Base-by-base conservation (phyloP, 2,797 vertebrate species). In the Peromyscus melanophrys region DNA sequence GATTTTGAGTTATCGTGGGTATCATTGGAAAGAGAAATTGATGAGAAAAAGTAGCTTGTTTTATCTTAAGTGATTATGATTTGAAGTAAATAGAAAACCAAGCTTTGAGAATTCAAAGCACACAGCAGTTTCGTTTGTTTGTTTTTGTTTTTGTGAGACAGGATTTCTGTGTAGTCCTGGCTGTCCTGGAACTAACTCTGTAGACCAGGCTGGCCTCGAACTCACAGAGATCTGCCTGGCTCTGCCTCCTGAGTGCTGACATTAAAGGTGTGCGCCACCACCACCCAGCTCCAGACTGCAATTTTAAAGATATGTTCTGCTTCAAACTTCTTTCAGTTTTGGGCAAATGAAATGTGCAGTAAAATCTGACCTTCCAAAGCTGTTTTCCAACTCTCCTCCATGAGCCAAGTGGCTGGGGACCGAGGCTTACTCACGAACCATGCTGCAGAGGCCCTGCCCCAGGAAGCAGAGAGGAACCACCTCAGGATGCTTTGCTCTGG, bases 41-140 rank as follows among this genome's bases (percentile, higher is more conserved):
- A 69, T 83, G 34, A 19, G 85, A 92, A 92, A 97, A 69, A 86
- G 83, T 89, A 91, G 17, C 12, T 86, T 59, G 4, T 75, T 90
- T 85, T 93, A 21, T 80, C 75, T 65, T 61, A 55, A 23, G 63
- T 83, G 40, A 65, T 61, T 84, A 89, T 43, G 31, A 81, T 46
- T 67, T 87, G n/a, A n/a, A 84, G 11, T 46, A 97, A 95, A 78
- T 14, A 67, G 21, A 55, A 94, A 86, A 85, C 46, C 0, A 43
- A n/a, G 80, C 91, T 77, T 95, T 94, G 52, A 82, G 71, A 84
- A 84, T 83, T 84, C 31, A 65, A 96, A 83, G 40, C 9, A 93
- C 49, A 27, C 34, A 23, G 49, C 12, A 81, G 25, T 67, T 96
- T 83, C 57, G 4, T 75, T 73, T 73, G 19, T 12, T 40, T 40